phyloP scores from a whole-genome alignment of 2,888 invertebrate genomes.

The Ischnus inquisitorius region DNA sequence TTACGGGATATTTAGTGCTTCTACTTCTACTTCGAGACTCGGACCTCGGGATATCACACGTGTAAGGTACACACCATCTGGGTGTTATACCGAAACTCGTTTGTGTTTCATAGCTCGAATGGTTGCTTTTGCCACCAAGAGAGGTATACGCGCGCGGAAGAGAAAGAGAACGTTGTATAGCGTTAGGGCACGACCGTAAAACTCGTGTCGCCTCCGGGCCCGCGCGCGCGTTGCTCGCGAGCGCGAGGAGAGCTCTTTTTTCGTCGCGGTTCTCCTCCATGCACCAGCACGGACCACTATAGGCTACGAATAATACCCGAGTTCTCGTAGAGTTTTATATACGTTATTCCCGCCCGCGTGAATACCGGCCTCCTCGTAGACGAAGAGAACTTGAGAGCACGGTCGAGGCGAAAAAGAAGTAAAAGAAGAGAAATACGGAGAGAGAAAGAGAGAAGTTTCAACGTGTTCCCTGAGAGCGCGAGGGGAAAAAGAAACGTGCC shows the following conservation, averaged over 20 bases:
- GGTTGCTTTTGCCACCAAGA: constrained; percentile 7
- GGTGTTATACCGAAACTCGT: constrained; percentile 64
- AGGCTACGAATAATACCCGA: constrained; percentile 42
- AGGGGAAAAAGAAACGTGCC: constrained; percentile 60
- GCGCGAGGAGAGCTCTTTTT: constrained; percentile 11
- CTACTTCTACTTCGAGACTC: constrained; percentile 19
- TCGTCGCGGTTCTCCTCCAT: constrained; percentile 15
- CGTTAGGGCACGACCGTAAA: constrained; percentile 37
- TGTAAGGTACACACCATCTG: constrained; percentile 39
- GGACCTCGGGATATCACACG: constrained; percentile 37
- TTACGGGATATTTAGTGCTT: constrained; percentile 64
- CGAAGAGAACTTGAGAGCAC: constrained; percentile 17
- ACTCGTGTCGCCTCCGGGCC: constrained; percentile 33
- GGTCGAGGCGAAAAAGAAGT: not conserved
- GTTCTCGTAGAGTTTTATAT: constrained; percentile 25
- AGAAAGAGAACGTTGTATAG: constrained; percentile 2
- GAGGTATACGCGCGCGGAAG: constrained; percentile 5
- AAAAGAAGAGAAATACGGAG: constrained; percentile 1
- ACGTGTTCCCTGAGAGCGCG: constrained; percentile 31
- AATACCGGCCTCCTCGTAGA: constrained; percentile 10
- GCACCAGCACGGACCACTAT: constrained; percentile 32
- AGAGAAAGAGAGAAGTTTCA: constrained; percentile 29
- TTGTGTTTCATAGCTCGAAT: constrained; percentile 63
- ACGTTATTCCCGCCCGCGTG: constrained; percentile 38
- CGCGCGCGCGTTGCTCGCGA: not conserved